Conservation (phyloP, 1,140 invertebrate species). For the Alviniconcha marisindica region DNA sequence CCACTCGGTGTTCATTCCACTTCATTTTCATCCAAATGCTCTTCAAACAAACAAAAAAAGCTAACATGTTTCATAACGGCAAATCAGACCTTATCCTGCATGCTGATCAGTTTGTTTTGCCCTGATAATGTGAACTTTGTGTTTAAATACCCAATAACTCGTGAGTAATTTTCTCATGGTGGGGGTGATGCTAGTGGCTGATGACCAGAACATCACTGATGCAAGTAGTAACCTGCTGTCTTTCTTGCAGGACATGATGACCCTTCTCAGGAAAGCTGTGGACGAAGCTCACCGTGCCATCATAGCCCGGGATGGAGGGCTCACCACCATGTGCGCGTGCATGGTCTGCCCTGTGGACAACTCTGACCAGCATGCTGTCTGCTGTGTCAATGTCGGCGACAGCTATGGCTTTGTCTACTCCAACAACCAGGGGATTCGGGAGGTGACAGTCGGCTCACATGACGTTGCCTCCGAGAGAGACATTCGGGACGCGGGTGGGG, state of each 20-base stretch:
- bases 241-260: slow-evolving; percentile 84
- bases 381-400: slow-evolving; percentile 94
- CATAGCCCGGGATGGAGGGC: slow-evolving; percentile 88
- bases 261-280: slow-evolving; percentile 87
- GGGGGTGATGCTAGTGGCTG: too few relatives aligned
- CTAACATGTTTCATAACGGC: too few relatives aligned
- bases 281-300: slow-evolving; percentile 93
- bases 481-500: slow-evolving; percentile 94
- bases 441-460: slow-evolving; percentile 86
- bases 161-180: too few relatives aligned
- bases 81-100: too few relatives aligned
- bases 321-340: slow-evolving; percentile 91
- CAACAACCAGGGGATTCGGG: slow-evolving; percentile 84
- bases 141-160: too few relatives aligned
- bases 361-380: slow-evolving; percentile 85
- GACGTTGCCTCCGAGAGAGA: slow-evolving; percentile 92
- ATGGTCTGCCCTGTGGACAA: slow-evolving; percentile 82
- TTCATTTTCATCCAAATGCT: too few relatives aligned
- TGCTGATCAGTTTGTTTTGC: too few relatives aligned
- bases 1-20: too few relatives aligned
- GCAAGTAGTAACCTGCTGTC: too few relatives aligned
- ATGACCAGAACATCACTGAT: too few relatives aligned
- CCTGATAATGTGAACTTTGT: too few relatives aligned
- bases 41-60: too few relatives aligned
- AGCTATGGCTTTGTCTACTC: slow-evolving; percentile 93